phyloP scores from a whole-genome alignment of 2,797 vertebrate species.

The Cyprinodon diabolis region DNA sequence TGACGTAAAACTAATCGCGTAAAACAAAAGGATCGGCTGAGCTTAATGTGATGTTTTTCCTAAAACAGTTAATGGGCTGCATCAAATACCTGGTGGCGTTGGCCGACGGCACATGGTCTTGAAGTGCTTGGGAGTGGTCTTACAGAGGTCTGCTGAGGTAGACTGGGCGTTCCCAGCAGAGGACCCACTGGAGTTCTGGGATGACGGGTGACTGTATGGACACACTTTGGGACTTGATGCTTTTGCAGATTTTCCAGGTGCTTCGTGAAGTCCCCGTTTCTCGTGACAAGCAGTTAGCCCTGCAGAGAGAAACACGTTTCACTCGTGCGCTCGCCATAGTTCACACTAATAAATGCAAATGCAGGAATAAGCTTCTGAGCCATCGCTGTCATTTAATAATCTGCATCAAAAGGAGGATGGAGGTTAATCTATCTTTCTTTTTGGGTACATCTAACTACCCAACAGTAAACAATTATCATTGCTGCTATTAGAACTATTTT shows the following conservation, averaged over 20 bases:
- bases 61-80: neutral
- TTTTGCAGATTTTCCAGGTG: conserved; percentile 83
- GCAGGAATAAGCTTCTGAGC: neutral
- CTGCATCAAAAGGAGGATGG: neutral
- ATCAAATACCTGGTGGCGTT: conserved; percentile 86
- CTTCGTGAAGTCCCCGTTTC: conserved; percentile 83
- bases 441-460: neutral
- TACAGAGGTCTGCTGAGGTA: conserved; percentile 93
- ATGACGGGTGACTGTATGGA: conserved; percentile 88
- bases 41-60: neutral
- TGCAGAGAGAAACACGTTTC: conserved; percentile 26
- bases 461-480: neutral
- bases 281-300: conserved; percentile 79
- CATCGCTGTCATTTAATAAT: neutral
- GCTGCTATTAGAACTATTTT: neutral
- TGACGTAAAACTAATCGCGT: too few relatives aligned
- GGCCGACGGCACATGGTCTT: conserved; percentile 94
- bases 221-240: conserved; percentile 85
- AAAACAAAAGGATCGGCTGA: too few relatives aligned
- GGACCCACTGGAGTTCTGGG: conserved; percentile 79
- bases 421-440: neutral
- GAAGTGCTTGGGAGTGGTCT: conserved; percentile 94
- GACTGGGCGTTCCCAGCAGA: conserved; percentile 83
- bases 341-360: neutral
- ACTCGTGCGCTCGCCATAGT: neutral